Evolutionary conservation across 1,140 invertebrate genomes (phyloP).

Genomic region (Helicoverpa armigera): DNA sequence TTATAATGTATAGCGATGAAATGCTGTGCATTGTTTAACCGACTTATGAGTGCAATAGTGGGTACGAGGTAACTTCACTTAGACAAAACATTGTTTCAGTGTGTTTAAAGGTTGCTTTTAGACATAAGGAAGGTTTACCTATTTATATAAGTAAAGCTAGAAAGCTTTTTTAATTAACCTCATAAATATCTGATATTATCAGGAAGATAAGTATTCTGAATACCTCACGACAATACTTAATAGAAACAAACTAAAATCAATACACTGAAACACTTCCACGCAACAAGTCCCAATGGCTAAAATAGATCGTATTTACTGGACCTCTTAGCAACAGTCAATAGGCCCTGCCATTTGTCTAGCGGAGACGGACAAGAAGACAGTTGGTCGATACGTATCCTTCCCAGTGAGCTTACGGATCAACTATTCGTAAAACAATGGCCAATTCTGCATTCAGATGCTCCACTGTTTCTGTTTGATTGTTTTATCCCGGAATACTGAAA

Average conservation of each 20-base stretch:
- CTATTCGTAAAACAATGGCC: neutral
- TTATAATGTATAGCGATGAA: too few species aligned
- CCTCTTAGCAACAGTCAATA: constrained; percentile 1
- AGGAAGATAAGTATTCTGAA: too few species aligned
- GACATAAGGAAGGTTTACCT: too few species aligned
- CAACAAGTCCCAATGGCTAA: neutral
- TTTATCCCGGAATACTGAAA: neutral
- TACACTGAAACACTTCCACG: neutral
- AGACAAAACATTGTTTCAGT: too few species aligned
- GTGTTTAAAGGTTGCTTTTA: too few species aligned
- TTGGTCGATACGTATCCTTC: constrained; percentile 3
- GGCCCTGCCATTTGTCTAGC: neutral
- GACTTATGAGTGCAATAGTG: too few species aligned
- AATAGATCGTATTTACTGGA: neutral
- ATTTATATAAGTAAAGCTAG: too few species aligned
- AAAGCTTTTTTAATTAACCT: too few species aligned
- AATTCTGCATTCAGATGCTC: constrained; percentile 12
- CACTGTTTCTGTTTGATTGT: neutral
- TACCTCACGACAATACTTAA: too few species aligned
- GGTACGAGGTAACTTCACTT: too few species aligned
- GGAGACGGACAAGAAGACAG: constrained; percentile 30
- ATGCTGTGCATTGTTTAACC: too few species aligned
- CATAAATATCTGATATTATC: too few species aligned
- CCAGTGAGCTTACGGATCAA: constrained; percentile 11
- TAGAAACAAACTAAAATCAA: neutral